Evolutionary conservation across 2,797 vertebrate genomes (phyloP).

Genomic region (Bufotes viridis): DNA sequence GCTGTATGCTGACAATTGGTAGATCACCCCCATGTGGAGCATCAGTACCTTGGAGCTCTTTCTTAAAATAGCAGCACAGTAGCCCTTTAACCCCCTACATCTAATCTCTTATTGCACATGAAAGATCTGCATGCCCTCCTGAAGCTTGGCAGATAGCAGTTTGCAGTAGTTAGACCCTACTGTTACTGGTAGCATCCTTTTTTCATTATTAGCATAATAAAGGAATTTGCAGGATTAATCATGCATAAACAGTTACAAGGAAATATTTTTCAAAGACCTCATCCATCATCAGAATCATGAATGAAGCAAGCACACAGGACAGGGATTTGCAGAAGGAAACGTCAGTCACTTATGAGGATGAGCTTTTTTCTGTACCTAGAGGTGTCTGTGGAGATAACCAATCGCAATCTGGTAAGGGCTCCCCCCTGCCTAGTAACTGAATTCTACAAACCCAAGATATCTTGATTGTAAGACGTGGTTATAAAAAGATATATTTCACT

Average conservation of each 20-base stretch:
- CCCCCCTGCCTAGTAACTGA: conserved; percentile 39
- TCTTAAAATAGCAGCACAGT: background rate
- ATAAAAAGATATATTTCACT: background rate
- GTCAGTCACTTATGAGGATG: conserved; percentile 36
- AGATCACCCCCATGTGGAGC: conserved; percentile 32
- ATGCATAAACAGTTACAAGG: background rate
- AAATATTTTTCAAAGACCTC: background rate
- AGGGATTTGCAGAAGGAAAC: conserved; percentile 44
- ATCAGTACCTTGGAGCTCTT: conserved; percentile 22
- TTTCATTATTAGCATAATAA: background rate
- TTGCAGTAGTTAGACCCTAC: background rate
- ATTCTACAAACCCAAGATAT: conserved; percentile 28
- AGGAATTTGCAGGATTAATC: too few relatives aligned
- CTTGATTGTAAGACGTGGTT: background rate
- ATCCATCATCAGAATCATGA: conserved; percentile 49
- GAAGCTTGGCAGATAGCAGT: background rate
- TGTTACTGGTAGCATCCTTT: background rate
- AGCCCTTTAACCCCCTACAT: background rate
- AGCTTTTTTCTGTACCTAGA: conserved; percentile 31
- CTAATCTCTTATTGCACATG: background rate
- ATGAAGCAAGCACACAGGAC: conserved; percentile 43
- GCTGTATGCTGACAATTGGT: conserved; percentile 34
- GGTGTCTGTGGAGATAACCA: conserved; percentile 51
- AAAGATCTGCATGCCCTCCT: background rate
- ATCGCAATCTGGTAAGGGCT: conserved; percentile 2